A percentile compares a stretch with the other conserved stretches of the same genome.
phyloP scores from a whole-genome alignment of 2,113 vertebrate genomes.

The Aix galericulata region DNA sequence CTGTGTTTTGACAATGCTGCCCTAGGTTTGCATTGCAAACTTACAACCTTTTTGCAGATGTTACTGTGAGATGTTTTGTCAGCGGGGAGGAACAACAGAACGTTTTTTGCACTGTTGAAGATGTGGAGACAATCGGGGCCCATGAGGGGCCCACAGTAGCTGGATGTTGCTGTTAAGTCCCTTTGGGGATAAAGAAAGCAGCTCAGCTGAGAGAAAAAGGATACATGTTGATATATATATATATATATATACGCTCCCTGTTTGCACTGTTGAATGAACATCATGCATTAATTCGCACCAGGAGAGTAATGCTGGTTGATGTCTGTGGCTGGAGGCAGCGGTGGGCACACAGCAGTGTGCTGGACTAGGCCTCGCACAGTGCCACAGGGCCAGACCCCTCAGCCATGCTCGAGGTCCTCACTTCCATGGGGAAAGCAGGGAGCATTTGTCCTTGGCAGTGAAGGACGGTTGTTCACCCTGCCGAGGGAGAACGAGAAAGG shows the following conservation, averaged over 20 bases:
- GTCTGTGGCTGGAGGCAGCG: background rate
- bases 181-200: background rate
- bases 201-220: background rate
- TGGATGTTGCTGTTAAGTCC: background rate
- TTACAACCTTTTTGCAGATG: background rate
- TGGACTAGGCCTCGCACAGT: rapidly evolving
- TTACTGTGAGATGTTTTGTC: background rate
- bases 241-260: rapidly evolving
- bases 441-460: background rate
- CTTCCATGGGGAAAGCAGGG: background rate
- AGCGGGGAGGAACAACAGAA: background rate
- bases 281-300: background rate
- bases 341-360: rapidly evolving
- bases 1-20: background rate
- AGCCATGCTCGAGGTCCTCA: background rate
- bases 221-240: background rate
- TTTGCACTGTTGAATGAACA: background rate
- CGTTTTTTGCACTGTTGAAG: rapidly evolving
- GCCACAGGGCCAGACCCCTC: rapidly evolving
- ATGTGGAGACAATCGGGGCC: background rate
- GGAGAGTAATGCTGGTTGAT: background rate
- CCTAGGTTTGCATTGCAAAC: background rate
- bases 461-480: background rate
- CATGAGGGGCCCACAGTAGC: background rate
- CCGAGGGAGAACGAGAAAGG: too few species aligned